A percentile compares a stretch with the other conserved stretches of the same genome.
Conservation (phyloP, 2,888 invertebrate genomes). For the Drosophila merina region DNA sequence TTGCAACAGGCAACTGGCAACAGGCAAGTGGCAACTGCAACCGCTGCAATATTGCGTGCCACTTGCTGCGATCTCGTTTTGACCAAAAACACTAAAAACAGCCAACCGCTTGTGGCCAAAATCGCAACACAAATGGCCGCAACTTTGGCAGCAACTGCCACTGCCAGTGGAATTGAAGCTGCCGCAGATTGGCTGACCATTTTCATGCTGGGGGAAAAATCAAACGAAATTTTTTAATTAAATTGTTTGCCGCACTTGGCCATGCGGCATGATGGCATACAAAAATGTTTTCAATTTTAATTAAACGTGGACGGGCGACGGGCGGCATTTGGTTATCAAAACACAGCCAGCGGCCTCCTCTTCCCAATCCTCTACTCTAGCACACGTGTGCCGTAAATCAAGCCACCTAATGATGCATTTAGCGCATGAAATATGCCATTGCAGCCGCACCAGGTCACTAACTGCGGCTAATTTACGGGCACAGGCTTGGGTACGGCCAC, state of each 20-base stretch:
- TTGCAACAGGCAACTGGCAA: constrained; percentile 4
- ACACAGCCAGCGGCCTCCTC: constrained; percentile 1
- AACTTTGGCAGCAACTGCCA: constrained; percentile 44
- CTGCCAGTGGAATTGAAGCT: constrained; percentile 32
- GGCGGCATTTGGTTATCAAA: constrained; percentile 15
- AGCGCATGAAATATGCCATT: constrained; percentile 79
- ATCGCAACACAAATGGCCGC: constrained; percentile 51
- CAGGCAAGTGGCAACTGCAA: constrained; percentile 18
- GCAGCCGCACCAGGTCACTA: constrained; percentile 74
- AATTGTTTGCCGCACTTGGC: constrained; percentile 60
- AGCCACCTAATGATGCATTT: constrained; percentile 77
- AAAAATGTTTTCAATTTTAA: constrained; percentile 43
- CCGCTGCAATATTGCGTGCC: constrained; percentile 65
- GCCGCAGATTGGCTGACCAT: constrained; percentile 51
- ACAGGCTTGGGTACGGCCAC: background rate
- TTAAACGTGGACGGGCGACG: constrained; percentile 31
- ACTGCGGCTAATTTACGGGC: constrained; percentile 74
- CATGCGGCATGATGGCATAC: constrained; percentile 22
- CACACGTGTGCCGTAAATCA: constrained; percentile 72
- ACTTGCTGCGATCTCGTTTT: constrained; percentile 76
- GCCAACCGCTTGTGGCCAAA: constrained; percentile 64
- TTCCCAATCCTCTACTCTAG: background rate
- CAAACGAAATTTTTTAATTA: constrained; percentile 71
- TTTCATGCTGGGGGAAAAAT: constrained; percentile 54
- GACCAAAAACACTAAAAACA: constrained; percentile 56